Base-by-base conservation (phyloP, 2,797 vertebrate species). In the Smutsia gigantea region DNA sequence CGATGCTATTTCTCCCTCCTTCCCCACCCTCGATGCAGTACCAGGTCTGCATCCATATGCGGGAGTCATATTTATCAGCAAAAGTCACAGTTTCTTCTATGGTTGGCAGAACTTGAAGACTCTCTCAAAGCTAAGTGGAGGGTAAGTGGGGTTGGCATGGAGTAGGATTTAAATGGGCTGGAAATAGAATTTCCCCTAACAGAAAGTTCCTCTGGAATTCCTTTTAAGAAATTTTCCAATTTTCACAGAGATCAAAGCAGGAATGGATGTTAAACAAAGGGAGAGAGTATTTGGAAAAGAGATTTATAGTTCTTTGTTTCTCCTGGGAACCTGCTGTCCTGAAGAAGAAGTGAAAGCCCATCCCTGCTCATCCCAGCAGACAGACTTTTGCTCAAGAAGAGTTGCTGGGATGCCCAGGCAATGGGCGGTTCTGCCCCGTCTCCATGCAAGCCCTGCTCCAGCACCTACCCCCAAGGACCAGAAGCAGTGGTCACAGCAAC, bases 401-500 rank as follows among this genome's bases (percentile, higher is more conserved):
- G 42, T 4, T 42, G 27, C 81, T 49, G 23, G 3, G 55, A 27
- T 37, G 12, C 39, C 37, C n/a, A 29, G 46, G 7, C n/a, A 39
- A 37, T 25, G 53, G 42, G 11, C 19, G 0, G 18, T 53, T 46
- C 61, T 71, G 13, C 46, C 23, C 27, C 18, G 12, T 34, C 1
- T 69, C 21, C 19, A 46, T 18, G 61, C n/a, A 18, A 13, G 34
- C 53, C n/a, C 46, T 78, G 14, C 31, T 61, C 59, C 37, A 69
- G 79, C 31, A 29, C 57, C 63, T 87, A 79, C 84, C 17, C 59
- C 93, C 81, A 15, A 95, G 34, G 4, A 85, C 71, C 75, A 87
- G 86, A n/a, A 97, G 55, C 49, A 97, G 78, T 21, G 34, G 4
- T 39, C 90, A 93, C 53, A 81, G 77, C 61, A 94, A 19, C 82